phyloP scores from a whole-genome alignment of 2,113 vertebrate species.

The Pseudolaguvia tuberculata region DNA sequence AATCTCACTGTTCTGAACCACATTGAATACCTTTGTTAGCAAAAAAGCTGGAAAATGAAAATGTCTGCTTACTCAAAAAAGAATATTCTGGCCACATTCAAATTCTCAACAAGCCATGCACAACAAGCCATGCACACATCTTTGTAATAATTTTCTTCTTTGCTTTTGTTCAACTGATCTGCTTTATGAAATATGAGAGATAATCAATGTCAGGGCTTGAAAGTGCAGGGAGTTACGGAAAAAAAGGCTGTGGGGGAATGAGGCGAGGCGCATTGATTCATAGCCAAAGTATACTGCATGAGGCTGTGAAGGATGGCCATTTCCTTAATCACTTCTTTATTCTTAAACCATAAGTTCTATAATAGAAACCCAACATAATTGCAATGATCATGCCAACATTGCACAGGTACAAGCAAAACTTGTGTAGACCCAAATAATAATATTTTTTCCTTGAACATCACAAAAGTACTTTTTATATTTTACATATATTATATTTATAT shows the following conservation, averaged over 20 bases:
- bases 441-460: background rate
- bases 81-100: conserved; percentile 53
- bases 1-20: no score
- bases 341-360: conserved; percentile 22
- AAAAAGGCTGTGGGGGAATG: conserved; percentile 41
- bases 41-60: conserved; percentile 53
- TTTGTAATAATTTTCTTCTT: conserved; percentile 54
- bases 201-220: conserved; percentile 56
- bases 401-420: background rate
- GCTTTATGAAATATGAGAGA: conserved; percentile 53
- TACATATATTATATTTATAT: background rate
- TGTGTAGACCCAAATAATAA: background rate
- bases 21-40: no score
- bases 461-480: background rate
- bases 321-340: conserved; percentile 14
- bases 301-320: conserved; percentile 5
- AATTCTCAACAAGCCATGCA: conserved; percentile 51
- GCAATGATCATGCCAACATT: background rate
- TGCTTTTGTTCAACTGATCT: conserved; percentile 35
- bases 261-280: conserved; percentile 49
- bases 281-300: conserved; percentile 18
- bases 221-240: conserved; percentile 51
- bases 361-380: background rate
- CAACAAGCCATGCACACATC: conserved; percentile 40
- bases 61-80: conserved; percentile 58